These are phyloP conservation scores for Trichomycterus rosablanca DNA, from an alignment of 2,113 vertebrate species.

Conservation along the genomic window DNA sequence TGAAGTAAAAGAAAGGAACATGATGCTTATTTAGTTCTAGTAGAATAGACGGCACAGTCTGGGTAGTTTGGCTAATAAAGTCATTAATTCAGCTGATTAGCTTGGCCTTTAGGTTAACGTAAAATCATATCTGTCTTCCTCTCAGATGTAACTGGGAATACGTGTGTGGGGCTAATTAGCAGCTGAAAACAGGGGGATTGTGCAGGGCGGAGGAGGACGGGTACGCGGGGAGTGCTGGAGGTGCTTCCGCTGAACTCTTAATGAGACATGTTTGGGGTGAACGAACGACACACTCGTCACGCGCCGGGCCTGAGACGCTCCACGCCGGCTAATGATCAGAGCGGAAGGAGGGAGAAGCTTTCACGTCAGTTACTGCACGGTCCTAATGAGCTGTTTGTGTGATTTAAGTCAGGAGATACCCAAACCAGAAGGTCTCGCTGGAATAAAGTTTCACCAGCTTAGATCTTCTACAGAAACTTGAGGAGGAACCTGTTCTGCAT, in stretches of 20 bases:
- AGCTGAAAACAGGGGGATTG: slow-evolving; percentile 60
- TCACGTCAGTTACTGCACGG: slow-evolving; percentile 60
- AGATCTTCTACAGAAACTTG: too few relatives aligned
- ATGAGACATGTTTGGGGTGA: slow-evolving; percentile 75
- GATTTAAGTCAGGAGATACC: slow-evolving; percentile 51
- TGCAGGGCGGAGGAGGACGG: slow-evolving; percentile 42
- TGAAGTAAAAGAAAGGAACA: too few relatives aligned
- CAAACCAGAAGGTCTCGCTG: too few relatives aligned
- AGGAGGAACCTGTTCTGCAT: too few relatives aligned
- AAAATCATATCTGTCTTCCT: slow-evolving; percentile 76
- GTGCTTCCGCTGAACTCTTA: slow-evolving; percentile 69
- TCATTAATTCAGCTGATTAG: slow-evolving; percentile 81
- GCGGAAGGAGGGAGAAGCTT: slow-evolving; percentile 49
- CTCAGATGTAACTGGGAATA: slow-evolving; percentile 72
- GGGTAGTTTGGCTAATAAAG: slow-evolving; percentile 72
- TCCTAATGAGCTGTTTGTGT: slow-evolving; percentile 68
- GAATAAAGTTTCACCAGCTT: too few relatives aligned
- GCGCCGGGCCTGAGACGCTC: slow-evolving; percentile 56
- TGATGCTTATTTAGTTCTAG: slow-evolving; percentile 48
- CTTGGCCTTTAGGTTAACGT: slow-evolving; percentile 78
- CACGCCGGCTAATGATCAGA: slow-evolving; percentile 63
- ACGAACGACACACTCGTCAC: slow-evolving; percentile 69
- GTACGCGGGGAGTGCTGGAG: slow-evolving; percentile 48
- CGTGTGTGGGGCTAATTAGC: slow-evolving; percentile 70
- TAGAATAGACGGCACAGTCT: slow-evolving; percentile 59